These are phyloP conservation scores for Chloroclystis v-ata DNA, from an alignment of 2,888 invertebrate genomes.

Conservation along the genomic window DNA sequence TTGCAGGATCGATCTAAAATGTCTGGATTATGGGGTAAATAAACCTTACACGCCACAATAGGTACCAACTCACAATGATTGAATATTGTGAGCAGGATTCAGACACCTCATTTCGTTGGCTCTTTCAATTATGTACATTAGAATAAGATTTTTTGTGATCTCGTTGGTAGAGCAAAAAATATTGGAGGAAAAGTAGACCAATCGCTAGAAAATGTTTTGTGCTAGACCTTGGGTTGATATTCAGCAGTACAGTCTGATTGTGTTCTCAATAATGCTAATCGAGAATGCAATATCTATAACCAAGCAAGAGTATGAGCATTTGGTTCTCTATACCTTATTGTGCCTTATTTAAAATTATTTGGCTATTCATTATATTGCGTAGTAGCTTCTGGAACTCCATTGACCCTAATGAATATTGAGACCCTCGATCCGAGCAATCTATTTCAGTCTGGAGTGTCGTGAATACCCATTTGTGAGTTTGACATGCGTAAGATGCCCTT, in stretches of 20 bases:
- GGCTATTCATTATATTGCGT: conserved; percentile 18
- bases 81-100: conserved; percentile 14
- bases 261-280: too few relatives aligned
- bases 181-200: conserved; percentile 47
- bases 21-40: conserved; percentile 28
- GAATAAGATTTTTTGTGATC: conserved; percentile 22
- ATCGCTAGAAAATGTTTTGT: conserved; percentile 40
- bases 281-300: too few relatives aligned
- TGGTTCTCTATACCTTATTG: too few relatives aligned
- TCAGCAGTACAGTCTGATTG: not conserved
- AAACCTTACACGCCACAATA: conserved; percentile 23
- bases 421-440: conserved; percentile 10
- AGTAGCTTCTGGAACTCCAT: conserved; percentile 6
- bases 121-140: conserved; percentile 17
- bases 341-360: too few relatives aligned
- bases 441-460: conserved; percentile 8
- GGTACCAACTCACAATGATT: too few relatives aligned
- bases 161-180: conserved; percentile 38
- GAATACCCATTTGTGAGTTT: not conserved
- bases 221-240: not conserved
- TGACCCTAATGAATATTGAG: conserved; percentile 15
- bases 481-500: not conserved
- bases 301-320: too few relatives aligned
- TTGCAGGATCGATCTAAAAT: conserved; percentile 27
- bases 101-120: conserved; percentile 15